Percentiles rank a stretch among this genome's conserved stretches.
phyloP scores from a whole-genome alignment of 1,140 invertebrate species.

The Magallana angulata region DNA sequence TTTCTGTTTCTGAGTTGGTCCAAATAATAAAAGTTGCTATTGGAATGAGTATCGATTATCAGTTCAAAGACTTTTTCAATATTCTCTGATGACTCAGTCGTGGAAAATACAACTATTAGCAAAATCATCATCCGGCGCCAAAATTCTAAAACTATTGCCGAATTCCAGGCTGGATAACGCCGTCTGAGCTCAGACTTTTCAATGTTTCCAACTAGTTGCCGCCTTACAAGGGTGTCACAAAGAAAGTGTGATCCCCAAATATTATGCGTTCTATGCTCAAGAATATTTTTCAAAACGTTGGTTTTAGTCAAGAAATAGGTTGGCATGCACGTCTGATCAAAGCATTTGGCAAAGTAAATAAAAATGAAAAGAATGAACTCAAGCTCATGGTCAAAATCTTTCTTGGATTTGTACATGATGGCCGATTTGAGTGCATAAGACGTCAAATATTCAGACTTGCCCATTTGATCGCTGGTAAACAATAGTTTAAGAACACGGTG shows the following conservation, averaged over 20 bases:
- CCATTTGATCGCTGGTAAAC: background rate
- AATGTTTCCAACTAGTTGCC: background rate
- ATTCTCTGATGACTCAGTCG: background rate
- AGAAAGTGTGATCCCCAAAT: background rate
- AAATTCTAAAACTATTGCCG: background rate
- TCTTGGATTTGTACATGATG: background rate
- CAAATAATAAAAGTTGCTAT: background rate
- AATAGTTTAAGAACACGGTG: constrained; percentile 2
- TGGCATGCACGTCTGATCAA: constrained; percentile 12
- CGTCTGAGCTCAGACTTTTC: background rate
- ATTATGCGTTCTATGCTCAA: background rate
- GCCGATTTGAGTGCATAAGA: background rate
- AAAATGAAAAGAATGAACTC: background rate
- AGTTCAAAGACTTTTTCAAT: background rate
- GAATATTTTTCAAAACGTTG: constrained; percentile 10
- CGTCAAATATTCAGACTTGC: background rate
- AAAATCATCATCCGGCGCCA: constrained; percentile 6
- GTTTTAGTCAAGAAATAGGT: constrained; percentile 4
- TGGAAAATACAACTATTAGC: background rate
- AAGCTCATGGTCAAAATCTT: background rate
- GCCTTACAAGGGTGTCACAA: background rate
- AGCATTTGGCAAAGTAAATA: background rate
- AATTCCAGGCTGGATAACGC: background rate
- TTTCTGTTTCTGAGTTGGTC: background rate
- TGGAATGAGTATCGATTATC: background rate